Evolutionary conservation across 2,113 vertebrate genomes (phyloP).

Genomic region (Phoenicopterus ruber): DNA sequence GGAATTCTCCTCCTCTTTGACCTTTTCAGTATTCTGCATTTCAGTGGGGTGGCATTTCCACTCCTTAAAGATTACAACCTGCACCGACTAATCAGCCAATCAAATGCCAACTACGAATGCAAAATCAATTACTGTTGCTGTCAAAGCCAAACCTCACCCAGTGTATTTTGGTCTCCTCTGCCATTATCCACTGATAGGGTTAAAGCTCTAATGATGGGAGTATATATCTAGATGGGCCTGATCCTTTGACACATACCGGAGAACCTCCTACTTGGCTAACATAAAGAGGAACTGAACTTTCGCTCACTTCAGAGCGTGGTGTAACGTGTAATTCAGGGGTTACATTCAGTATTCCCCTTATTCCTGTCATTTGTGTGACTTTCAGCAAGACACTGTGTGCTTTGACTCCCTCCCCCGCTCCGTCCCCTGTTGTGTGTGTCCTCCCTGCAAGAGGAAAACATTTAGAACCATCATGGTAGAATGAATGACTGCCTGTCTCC

Average conservation of each 20-base stretch:
- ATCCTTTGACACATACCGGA: not conserved
- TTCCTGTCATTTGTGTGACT: not conserved
- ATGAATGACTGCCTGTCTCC: not conserved
- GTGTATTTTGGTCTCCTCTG: not conserved
- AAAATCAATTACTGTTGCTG: slow-evolving; percentile 36
- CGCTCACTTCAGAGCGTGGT: not conserved
- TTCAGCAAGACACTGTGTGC: not conserved
- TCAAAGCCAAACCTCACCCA: not conserved
- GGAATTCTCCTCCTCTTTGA: slow-evolving; percentile 35
- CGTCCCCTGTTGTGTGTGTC: too few species aligned
- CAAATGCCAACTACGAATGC: slow-evolving; percentile 9
- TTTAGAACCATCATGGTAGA: not conserved
- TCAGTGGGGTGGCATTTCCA: slow-evolving; percentile 47
- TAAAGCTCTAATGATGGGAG: not conserved
- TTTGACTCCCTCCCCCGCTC: not conserved
- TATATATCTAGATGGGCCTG: not conserved
- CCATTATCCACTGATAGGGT: not conserved
- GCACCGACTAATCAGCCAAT: slow-evolving; percentile 29
- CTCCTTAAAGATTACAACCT: slow-evolving; percentile 20
- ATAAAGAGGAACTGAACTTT: not conserved
- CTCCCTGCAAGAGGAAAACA: not conserved
- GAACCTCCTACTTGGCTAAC: not conserved
- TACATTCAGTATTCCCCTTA: not conserved
- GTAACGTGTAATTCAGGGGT: not conserved
- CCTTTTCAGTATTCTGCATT: slow-evolving; percentile 66